Base-by-base conservation (phyloP, 2,888 invertebrate species). In the Leptura quadrifasciata region DNA sequence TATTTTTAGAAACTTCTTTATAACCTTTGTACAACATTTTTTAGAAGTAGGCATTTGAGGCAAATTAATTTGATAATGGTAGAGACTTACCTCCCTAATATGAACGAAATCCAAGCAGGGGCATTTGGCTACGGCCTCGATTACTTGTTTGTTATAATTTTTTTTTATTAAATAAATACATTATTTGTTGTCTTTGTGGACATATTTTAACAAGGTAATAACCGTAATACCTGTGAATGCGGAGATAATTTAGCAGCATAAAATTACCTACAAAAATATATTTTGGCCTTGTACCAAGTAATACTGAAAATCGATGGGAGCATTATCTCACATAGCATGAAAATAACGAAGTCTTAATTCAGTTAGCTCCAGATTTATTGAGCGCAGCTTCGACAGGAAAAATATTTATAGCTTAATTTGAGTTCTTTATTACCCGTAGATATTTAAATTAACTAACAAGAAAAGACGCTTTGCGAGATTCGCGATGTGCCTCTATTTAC, bases 351-450 rank as follows among this genome's bases (percentile, higher is more conserved):
- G 77, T 72, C 79, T 75, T 81, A 84, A 86, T 86, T 84, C 82
- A 83, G 85, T 85, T 85, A 86, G 83, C 84, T 83, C 71, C 80
- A 82, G 83, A 88, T 88, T 88, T 88, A 88, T 88, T 84, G 86
- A 83, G 83, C 83, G 57, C 84, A 86, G 84, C 86, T 88, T 88
- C 87, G 87, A 88, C 87, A 86, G 84, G 77, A 81, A 83, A 86
- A 87, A 86, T 88, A 88, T 88, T 88, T 88, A 88, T 88, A 82
- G 86, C 85, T 86, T 86, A 87, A 87, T 87, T 87, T 86, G 82
- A 84, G 85, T 87, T 85, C 86, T 87, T 87, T 86, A 87, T 87
- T 86, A 85, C 84, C 78, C 76, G 72, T 73, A 82, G 84, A 85
- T 84, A 86, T 87, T 87, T 84, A 87, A 86, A 86, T 86, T 84